Evolutionary conservation across 2,113 vertebrate species (phyloP).

Genomic region (Nycticryphes semicollaris): DNA sequence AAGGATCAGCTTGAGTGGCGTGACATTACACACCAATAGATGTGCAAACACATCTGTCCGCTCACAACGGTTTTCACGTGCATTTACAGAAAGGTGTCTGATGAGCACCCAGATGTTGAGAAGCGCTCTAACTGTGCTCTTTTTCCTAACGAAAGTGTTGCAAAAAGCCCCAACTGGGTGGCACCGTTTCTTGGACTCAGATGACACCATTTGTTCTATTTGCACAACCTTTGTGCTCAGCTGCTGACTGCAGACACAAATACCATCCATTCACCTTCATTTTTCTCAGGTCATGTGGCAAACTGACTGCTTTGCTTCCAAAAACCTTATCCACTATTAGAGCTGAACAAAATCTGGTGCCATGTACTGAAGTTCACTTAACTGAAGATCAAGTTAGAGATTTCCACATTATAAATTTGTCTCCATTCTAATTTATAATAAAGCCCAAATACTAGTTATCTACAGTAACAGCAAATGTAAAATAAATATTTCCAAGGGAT

Average conservation of each 20-base stretch:
- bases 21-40: background rate
- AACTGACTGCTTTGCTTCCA: background rate
- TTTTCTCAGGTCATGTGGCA: background rate
- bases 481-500: background rate
- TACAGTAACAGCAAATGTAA: background rate
- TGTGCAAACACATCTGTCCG: background rate
- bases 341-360: background rate
- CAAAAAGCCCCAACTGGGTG: background rate
- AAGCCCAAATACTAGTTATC: background rate
- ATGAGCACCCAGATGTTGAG: background rate
- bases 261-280: background rate
- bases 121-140: background rate
- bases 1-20: background rate
- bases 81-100: background rate
- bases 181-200: conserved; percentile 7
- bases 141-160: background rate
- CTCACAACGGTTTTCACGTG: background rate
- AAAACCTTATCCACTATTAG: background rate
- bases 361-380: background rate
- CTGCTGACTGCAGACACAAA: conserved; percentile 11
- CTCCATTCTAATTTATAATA: background rate
- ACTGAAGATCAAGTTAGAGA: background rate
- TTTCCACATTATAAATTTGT: background rate
- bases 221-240: conserved; percentile 44
- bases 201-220: conserved; percentile 40